Evolutionary conservation across 2,888 invertebrate species (phyloP).

Genomic region (Trachelus troglodyta): DNA sequence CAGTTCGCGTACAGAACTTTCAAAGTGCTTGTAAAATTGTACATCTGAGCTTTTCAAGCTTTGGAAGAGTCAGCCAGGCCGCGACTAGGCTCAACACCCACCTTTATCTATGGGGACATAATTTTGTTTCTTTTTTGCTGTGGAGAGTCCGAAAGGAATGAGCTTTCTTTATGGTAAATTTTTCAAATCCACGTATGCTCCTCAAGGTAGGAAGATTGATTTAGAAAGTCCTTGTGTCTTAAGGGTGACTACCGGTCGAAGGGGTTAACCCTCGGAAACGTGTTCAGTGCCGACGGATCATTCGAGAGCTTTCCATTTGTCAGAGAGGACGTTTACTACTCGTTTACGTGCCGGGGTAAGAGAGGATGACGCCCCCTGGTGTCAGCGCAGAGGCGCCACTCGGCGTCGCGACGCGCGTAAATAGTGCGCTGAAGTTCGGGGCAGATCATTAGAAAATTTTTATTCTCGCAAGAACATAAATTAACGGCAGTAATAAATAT

Average conservation of each 20-base stretch:
- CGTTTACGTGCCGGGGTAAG: neutral
- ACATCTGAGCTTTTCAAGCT: no score
- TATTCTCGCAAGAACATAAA: slow-evolving; percentile 3
- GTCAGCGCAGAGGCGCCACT: neutral
- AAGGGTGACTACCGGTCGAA: neutral
- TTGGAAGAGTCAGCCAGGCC: no score
- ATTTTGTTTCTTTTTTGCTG: neutral
- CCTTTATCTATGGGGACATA: no score
- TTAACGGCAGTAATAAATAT: slow-evolving; percentile 37
- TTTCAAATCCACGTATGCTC: no score
- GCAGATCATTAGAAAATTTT: slow-evolving; percentile 4
- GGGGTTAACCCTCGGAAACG: neutral
- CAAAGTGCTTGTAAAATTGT: no score
- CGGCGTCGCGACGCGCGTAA: neutral
- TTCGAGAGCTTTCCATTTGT: neutral
- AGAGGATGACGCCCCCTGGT: neutral
- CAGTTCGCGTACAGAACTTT: no score
- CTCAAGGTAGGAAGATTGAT: neutral
- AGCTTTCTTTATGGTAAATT: no score
- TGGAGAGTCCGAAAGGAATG: neutral
- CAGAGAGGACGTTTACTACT: neutral
- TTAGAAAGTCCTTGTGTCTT: neutral
- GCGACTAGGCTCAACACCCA: no score
- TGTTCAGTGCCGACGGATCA: neutral
- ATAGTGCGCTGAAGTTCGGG: neutral